Conservation (phyloP, 2,797 vertebrate genomes). For the Lutjanus argentimaculatus region DNA sequence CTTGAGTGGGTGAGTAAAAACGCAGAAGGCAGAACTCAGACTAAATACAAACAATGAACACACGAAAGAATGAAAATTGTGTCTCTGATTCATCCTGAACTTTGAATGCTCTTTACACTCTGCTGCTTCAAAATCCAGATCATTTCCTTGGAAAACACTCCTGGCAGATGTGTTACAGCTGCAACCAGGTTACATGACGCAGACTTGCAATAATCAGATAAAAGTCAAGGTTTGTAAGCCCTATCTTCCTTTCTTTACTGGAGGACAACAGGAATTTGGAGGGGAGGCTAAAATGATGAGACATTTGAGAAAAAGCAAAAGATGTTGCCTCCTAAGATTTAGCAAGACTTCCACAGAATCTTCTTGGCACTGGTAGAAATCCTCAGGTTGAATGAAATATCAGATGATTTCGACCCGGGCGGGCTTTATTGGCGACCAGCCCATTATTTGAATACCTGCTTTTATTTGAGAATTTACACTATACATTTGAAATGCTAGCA, state of each 20-base stretch:
- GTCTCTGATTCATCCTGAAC: too few relatives aligned
- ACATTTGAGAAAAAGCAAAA: neutral
- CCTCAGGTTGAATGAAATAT: slow-evolving; percentile 2
- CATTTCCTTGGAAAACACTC: neutral
- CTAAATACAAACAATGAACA: neutral
- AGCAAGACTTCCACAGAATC: slow-evolving; percentile 9
- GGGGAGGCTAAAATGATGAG: slow-evolving; percentile 2
- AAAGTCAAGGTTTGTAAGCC: neutral
- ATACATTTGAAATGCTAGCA: neutral
- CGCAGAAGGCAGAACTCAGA: neutral
- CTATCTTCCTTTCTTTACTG: neutral
- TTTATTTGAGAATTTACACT: neutral
- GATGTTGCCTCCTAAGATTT: neutral
- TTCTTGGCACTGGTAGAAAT: slow-evolving; percentile 24
- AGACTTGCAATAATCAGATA: neutral
- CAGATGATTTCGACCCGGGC: neutral
- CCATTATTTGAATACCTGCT: neutral
- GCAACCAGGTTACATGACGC: neutral
- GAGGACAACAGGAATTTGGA: slow-evolving; percentile 7
- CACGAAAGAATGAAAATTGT: too few relatives aligned
- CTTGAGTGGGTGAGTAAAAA: too few relatives aligned
- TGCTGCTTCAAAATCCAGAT: too few relatives aligned
- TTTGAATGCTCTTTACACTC: too few relatives aligned
- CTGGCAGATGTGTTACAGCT: neutral
- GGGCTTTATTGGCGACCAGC: neutral